Percentiles rank a stretch among this genome's conserved stretches.
These are phyloP conservation scores for Lycia hirtaria DNA, from an alignment of 2,888 invertebrate genomes.

Conservation along the genomic window DNA sequence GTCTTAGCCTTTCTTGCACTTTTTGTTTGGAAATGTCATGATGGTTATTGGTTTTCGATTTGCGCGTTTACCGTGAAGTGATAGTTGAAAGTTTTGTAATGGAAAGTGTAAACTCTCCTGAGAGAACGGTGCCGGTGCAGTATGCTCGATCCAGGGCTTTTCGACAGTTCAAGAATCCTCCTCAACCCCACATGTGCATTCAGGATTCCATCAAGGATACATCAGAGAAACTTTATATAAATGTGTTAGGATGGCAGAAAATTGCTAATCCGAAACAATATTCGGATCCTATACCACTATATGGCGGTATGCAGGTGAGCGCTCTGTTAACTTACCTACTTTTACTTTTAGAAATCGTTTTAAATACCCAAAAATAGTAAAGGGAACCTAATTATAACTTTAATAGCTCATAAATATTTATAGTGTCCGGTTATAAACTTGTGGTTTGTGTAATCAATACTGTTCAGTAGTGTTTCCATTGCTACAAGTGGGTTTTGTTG, in stretches of 20 bases:
- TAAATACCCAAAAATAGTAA: neutral
- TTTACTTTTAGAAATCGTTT: neutral
- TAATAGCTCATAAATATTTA: conserved; percentile 3
- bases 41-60: conserved; percentile 64
- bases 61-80: conserved; percentile 53
- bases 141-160: conserved; percentile 86
- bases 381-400: neutral
- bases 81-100: conserved; percentile 56
- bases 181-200: conserved; percentile 91
- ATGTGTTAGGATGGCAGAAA: conserved; percentile 90
- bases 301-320: conserved; percentile 89
- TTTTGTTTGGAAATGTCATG: conserved; percentile 64
- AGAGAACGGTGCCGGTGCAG: conserved; percentile 80
- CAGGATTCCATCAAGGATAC: conserved; percentile 87
- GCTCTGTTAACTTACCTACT: conserved; percentile 8
- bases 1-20: conserved; percentile 10
- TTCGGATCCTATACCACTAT: conserved; percentile 88
- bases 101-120: conserved; percentile 75
- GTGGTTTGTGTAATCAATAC: conserved; percentile 21
- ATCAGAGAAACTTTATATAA: conserved; percentile 86
- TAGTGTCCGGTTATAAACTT: conserved; percentile 12
- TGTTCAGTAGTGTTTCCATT: conserved; percentile 2
- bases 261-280: conserved; percentile 88
- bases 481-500: conserved; percentile 5
- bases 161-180: conserved; percentile 90